phyloP scores from a whole-genome alignment of 2,888 invertebrate species.

The Nomada fabriciana region DNA sequence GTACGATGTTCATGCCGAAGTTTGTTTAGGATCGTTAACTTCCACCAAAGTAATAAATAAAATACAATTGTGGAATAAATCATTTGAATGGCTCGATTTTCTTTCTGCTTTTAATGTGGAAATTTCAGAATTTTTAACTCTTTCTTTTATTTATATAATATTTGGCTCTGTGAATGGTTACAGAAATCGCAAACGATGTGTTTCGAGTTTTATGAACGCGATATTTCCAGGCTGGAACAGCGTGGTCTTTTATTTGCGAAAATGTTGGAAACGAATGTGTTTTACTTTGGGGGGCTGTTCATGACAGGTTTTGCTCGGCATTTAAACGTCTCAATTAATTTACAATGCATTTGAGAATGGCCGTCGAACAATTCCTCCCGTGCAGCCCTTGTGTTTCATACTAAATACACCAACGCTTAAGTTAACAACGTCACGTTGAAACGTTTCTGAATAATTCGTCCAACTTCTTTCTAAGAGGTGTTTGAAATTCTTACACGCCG shows the following conservation, averaged over 20 bases:
- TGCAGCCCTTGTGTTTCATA: not conserved
- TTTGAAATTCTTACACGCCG: too few relatives aligned
- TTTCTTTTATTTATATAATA: not conserved
- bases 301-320: not conserved
- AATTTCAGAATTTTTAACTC: not conserved
- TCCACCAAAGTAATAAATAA: not conserved
- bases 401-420: not conserved
- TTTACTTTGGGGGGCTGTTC: not conserved
- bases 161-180: too few relatives aligned
- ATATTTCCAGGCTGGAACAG: slow-evolving; percentile 3
- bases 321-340: slow-evolving; percentile 2
- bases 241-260: not conserved
- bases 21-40: not conserved
- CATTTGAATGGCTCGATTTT: too few relatives aligned
- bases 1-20: not conserved
- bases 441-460: too few relatives aligned
- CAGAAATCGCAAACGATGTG: not conserved
- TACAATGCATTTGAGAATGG: not conserved
- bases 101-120: too few relatives aligned
- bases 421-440: too few relatives aligned
- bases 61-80: too few relatives aligned
- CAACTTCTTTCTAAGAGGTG: too few relatives aligned
- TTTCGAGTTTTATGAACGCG: slow-evolving; percentile 9
- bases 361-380: not conserved
- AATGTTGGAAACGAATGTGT: not conserved